phyloP scores from a whole-genome alignment of 2,888 invertebrate species.

The Carpatolechia fugitivella region DNA sequence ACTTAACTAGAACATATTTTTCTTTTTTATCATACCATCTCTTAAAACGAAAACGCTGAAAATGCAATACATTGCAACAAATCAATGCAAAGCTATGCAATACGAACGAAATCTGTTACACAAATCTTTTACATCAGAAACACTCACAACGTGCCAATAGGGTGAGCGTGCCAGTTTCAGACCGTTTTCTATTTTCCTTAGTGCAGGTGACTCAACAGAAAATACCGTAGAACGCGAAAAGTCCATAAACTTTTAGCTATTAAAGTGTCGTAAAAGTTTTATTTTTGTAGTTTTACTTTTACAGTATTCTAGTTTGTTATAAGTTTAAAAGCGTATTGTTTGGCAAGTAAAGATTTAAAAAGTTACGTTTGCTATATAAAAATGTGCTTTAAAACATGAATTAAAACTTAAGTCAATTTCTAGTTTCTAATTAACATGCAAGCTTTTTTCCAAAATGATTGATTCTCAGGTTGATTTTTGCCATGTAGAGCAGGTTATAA shows the following conservation, averaged over 20 bases:
- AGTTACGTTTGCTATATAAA: too few relatives aligned
- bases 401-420: too few relatives aligned
- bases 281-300: neutral
- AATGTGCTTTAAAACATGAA: too few relatives aligned
- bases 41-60: neutral
- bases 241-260: neutral
- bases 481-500: too few relatives aligned
- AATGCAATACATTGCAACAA: neutral
- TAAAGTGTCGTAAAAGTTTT: too few relatives aligned
- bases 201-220: neutral
- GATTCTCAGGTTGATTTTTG: too few relatives aligned
- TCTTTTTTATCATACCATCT: too few relatives aligned
- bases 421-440: too few relatives aligned
- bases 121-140: constrained; percentile 4
- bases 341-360: too few relatives aligned
- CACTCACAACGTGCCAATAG: neutral
- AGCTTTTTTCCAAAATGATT: too few relatives aligned
- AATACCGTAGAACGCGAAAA: neutral
- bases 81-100: constrained; percentile 1
- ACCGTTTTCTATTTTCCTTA: neutral
- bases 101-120: neutral
- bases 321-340: too few relatives aligned
- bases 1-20: too few relatives aligned
- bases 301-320: neutral
- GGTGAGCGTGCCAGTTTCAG: neutral